Base-by-base conservation (phyloP, 1,140 invertebrate genomes). In the Andrena cerasifolii region DNA sequence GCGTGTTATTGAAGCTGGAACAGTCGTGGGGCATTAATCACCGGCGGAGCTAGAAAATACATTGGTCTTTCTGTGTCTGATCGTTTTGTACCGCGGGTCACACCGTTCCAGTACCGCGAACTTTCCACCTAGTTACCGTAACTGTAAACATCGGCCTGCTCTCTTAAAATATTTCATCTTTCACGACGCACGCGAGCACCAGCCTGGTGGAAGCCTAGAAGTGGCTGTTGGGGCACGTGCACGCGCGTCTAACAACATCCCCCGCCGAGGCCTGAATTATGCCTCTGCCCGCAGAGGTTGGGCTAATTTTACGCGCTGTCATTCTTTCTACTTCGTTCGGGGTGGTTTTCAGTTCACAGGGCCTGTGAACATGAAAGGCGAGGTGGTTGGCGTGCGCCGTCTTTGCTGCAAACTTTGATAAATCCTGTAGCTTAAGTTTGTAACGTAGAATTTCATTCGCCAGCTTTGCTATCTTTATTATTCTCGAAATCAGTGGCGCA, bases 121-220 rank as follows among this genome's bases (percentile, higher is more conserved):
- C 53, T 28, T 47, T 40, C 47, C n/a, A 33, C 53, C 53, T 28
- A 53, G 8, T 78, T 71, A 63, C 40, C 28, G 51, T 78, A 78
- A 78, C 67, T 72, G 76, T 72, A 72, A 78, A 63, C 21, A 31
- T 16, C 28, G 40, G 16, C n/a, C 26, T 53, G 21, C 56, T 33
- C 43, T 28, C 59, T 54, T 59, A 78, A 78, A 63, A 70, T 51
- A 40, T 63, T 24, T 45, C 68, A 40, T 18, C 10, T 7, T 21
- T 18, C 28, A 10, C 5, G 21, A 43, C 62, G 56, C 10, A 28
- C 31, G 4, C 3, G 28, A 26, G 36, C 18, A 62, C 21, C 49
- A n/a, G 47, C 47, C n/a, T n/a, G n/a, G n/a, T 49, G 14, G 16
- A 18, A 56, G 16, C 14, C 26, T 28, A 3, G 26, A 16, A 7